These are phyloP conservation scores for Eilema sororculum DNA, from an alignment of 2,888 invertebrate species.

Conservation along the genomic window DNA sequence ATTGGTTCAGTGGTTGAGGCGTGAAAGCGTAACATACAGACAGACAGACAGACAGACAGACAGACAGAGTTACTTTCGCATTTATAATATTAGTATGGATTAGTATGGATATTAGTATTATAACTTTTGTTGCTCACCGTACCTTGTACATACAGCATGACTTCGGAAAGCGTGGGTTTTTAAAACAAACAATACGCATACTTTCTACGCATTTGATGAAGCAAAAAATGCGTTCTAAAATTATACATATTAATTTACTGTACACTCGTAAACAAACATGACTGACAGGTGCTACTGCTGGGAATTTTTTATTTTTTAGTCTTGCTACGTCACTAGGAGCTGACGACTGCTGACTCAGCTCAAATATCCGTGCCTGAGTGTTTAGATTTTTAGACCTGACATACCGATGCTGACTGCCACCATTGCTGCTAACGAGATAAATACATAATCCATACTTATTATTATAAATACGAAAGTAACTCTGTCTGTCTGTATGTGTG, in stretches of 20 bases:
- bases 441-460: no score
- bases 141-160: neutral
- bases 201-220: neutral
- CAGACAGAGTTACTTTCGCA: no score
- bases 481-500: no score
- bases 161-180: slow-evolving; percentile 15
- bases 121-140: neutral
- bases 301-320: neutral
- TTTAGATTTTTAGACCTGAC: no score
- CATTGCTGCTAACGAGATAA: no score
- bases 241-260: slow-evolving; percentile 2
- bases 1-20: no score
- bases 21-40: no score
- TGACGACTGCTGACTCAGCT: neutral
- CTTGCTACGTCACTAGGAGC: neutral
- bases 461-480: no score
- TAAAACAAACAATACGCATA: slow-evolving; percentile 13
- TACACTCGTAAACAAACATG: slow-evolving; percentile 6
- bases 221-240: slow-evolving; percentile 10
- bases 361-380: neutral
- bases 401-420: no score
- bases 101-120: no score
- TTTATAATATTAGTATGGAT: no score
- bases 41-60: no score
- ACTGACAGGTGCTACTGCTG: slow-evolving; percentile 6